Base-by-base conservation (phyloP, 30 jellyfish, hydroid and myxozoan species). In the Chironex yamaguchii region DNA sequence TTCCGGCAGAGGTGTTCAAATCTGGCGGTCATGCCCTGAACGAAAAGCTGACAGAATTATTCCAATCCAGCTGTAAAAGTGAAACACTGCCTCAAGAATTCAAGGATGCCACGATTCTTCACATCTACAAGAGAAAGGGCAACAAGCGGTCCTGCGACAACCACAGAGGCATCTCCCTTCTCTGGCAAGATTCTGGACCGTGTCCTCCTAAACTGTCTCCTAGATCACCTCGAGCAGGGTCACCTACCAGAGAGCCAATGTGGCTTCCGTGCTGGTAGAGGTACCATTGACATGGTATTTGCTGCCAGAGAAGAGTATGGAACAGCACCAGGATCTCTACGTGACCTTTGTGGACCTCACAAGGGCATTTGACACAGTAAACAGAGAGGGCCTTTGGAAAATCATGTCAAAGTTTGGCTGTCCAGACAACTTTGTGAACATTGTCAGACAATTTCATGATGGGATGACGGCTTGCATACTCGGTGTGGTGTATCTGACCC, bases 201-300 rank as follows among this genome's bases (percentile, higher is more conserved):
- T 1, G 30, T 73, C 12, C n/a, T 35, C 21, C 20, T 73, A 23
- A 25, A 76, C 11, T 30, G 30, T 36, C 63, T 76, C 42, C 78
- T 1, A 76, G 33, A 1, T 0, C 81, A 23, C 14, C 28, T 52
- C 22, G 50, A 29, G 34, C 30, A 48, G 35, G 26, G 54, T 21
- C 53, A 52, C 67, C 42, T n/a, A n/a, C n/a, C 82, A 29, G 89
- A 52, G 53, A 28, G 69, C 34, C 89, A 78, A 35, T 78, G 82
- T 29, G 68, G 89, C 82, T 76, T 20, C 51, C 53, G 62, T 2
- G 51, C 58, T 30, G 89, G 49, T 20, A 67, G 89, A 4, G 21
- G 58, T 13, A 78, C 89, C 3, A 78, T 69, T 0, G 82, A 53
- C 53, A 78, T 78, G 89, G 21, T 52, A 54, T 78, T 78, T 24